Conservation (phyloP, 2,888 invertebrate genomes). For the Tenthredo livida region DNA sequence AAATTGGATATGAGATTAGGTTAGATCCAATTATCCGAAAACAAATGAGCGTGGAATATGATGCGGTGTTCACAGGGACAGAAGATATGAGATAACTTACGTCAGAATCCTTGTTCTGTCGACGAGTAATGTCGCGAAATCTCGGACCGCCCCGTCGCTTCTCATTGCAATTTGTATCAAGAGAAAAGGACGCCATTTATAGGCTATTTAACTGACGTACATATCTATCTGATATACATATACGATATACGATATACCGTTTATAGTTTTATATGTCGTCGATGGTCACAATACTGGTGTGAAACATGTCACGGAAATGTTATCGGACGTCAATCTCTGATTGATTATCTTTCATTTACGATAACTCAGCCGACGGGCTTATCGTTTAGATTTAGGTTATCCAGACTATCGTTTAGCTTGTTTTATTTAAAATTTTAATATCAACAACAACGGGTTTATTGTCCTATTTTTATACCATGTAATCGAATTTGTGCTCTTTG, state of each 20-base stretch:
- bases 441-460: background rate
- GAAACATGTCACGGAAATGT: slow-evolving; percentile 1
- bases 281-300: background rate
- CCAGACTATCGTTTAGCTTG: background rate
- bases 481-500: background rate
- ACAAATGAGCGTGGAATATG: background rate
- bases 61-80: background rate
- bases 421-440: background rate
- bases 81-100: slow-evolving; percentile 76
- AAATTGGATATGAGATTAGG: background rate
- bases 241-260: background rate
- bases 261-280: background rate
- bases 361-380: background rate
- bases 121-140: slow-evolving; percentile 82
- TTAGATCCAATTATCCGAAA: background rate
- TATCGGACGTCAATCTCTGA: background rate
- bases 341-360: background rate
- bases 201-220: background rate
- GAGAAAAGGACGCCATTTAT: slow-evolving; percentile 64
- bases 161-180: slow-evolving; percentile 82
- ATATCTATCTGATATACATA: background rate
- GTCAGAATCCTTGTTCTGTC: slow-evolving; percentile 86
- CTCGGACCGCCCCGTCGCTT: slow-evolving; percentile 81
- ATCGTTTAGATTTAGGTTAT: background rate
- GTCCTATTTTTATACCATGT: background rate